Evolutionary conservation across 2,113 vertebrate genomes (phyloP).

Genomic region (Salvelinus sp.): DNA sequence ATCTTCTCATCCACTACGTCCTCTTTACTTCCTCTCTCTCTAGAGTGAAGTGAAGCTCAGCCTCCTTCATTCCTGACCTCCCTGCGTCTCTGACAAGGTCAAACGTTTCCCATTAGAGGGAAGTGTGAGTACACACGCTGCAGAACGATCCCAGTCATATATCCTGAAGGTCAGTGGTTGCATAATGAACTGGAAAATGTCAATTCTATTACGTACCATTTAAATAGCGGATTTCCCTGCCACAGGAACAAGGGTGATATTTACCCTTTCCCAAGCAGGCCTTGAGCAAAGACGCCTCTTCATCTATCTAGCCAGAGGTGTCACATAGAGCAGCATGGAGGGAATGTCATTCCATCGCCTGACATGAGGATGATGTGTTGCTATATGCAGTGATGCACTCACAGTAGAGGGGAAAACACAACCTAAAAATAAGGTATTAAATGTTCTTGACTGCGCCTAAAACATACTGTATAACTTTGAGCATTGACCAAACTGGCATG

Average conservation of each 20-base stretch:
- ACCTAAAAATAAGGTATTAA: neutral
- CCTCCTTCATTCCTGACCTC: conserved; percentile 65
- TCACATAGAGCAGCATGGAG: conserved; percentile 62
- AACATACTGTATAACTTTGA: neutral
- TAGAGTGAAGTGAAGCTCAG: conserved; percentile 40
- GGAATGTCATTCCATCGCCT: conserved; percentile 57
- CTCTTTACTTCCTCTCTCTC: conserved; percentile 35
- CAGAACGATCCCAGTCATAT: conserved; percentile 65
- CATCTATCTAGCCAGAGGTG: conserved; percentile 67
- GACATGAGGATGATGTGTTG: conserved; percentile 41
- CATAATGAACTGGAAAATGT: conserved; percentile 81
- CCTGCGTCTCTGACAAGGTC: conserved; percentile 68
- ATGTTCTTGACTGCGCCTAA: conserved; percentile 7
- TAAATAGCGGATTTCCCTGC: conserved; percentile 71
- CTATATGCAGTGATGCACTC: conserved; percentile 30
- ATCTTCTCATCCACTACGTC: conserved; percentile 1
- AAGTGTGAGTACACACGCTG: conserved; percentile 55
- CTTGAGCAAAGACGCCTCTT: conserved; percentile 64
- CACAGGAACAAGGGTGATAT: conserved; percentile 68
- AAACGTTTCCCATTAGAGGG: conserved; percentile 73
- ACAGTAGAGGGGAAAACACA: conserved; percentile 23
- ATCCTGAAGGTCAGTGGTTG: conserved; percentile 74
- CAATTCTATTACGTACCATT: conserved; percentile 75
- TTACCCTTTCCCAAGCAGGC: conserved; percentile 62
- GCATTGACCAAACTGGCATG: neutral